phyloP scores from a whole-genome alignment of 2,888 invertebrate species.

The Zygogramma bicolorata region DNA sequence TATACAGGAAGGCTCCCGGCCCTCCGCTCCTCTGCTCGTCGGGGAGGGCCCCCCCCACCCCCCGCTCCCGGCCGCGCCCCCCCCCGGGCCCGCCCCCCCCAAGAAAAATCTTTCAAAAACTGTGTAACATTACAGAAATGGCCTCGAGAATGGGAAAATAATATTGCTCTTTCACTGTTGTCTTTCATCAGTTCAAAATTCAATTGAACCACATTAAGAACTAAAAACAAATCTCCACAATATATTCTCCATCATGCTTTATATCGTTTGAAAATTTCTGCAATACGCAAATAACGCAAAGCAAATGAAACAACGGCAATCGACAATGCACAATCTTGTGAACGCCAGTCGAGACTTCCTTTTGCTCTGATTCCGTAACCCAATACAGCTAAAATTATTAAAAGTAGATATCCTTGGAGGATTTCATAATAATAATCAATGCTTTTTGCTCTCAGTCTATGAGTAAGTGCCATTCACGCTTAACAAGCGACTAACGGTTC shows the following conservation, averaged over 20 bases:
- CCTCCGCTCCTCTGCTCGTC: too few species aligned
- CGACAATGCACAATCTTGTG: background rate
- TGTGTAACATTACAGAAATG: too few species aligned
- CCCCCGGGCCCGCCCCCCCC: too few species aligned
- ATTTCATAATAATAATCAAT: slow-evolving; percentile 24
- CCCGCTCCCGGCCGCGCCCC: too few species aligned
- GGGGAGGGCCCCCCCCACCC: too few species aligned
- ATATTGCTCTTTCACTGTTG: too few species aligned
- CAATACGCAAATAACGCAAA: background rate
- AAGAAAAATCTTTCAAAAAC: too few species aligned
- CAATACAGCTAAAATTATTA: slow-evolving; percentile 21
- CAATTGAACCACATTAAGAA: too few species aligned
- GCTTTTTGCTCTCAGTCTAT: background rate
- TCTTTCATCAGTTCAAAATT: too few species aligned
- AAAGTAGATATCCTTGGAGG: slow-evolving; percentile 34
- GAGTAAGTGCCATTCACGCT: slow-evolving; percentile 3
- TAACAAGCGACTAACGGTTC: background rate
- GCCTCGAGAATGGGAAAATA: too few species aligned
- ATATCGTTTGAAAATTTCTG: background rate
- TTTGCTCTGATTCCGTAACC: slow-evolving; percentile 24
- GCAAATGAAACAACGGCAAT: background rate
- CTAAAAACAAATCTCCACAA: too few species aligned
- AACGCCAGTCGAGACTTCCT: slow-evolving; percentile 6
- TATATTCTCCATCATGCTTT: background rate
- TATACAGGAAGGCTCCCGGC: too few species aligned